These are phyloP conservation scores for Labroides dimidiatus DNA, from an alignment of 2,797 vertebrate species.

Conservation along the genomic window DNA sequence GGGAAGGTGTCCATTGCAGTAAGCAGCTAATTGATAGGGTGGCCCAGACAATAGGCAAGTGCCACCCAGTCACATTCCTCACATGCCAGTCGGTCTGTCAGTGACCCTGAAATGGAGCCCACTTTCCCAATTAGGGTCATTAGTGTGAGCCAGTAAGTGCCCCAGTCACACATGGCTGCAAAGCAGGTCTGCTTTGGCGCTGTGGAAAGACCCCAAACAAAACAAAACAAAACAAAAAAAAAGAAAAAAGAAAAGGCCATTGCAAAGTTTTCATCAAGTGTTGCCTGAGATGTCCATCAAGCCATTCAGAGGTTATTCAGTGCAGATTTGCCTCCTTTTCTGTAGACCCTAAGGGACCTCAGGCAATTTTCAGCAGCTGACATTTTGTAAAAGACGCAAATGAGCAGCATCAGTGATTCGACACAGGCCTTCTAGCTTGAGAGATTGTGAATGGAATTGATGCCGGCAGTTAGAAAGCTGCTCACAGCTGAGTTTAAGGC, in stretches of 20 bases:
- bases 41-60: conserved; percentile 67
- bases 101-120: conserved; percentile 81
- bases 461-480: conserved; percentile 38
- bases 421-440: not conserved
- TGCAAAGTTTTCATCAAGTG: conserved; percentile 55
- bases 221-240: too few relatives aligned
- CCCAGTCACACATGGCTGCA: conserved; percentile 81
- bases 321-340: conserved; percentile 25
- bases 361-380: conserved; percentile 8
- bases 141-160: conserved; percentile 79
- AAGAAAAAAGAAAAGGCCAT: conserved; percentile 48
- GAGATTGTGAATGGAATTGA: conserved; percentile 32
- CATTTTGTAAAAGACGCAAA: conserved; percentile 21
- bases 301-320: conserved; percentile 30
- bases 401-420: conserved; percentile 26
- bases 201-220: conserved; percentile 63
- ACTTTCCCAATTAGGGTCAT: conserved; percentile 85
- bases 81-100: conserved; percentile 79
- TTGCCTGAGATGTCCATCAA: conserved; percentile 55
- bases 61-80: conserved; percentile 77
- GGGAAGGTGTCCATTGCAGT: conserved; percentile 57
- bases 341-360: conserved; percentile 4
- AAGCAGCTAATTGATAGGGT: conserved; percentile 62
- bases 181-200: conserved; percentile 74
- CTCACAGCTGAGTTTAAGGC: conserved; percentile 37